phyloP scores from a whole-genome alignment of 2,888 invertebrate genomes.

The Sturmia bella region DNA sequence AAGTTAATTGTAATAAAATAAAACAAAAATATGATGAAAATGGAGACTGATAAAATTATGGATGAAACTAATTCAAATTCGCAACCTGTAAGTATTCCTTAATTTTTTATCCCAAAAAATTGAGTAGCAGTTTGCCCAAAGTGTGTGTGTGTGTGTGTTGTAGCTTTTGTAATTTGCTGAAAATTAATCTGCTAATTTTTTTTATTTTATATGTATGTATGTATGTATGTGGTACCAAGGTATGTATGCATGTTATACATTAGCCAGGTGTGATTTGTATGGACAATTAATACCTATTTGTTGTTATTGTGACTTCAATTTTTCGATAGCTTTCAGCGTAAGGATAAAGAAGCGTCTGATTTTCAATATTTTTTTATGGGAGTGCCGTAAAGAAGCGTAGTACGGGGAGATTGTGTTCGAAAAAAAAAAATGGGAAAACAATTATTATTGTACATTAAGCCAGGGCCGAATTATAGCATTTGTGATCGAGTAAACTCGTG shows the following conservation, averaged over 20 bases:
- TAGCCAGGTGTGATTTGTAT: not conserved
- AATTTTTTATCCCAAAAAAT: constrained; percentile 7
- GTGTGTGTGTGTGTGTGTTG: not conserved
- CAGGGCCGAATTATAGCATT: too few relatives aligned
- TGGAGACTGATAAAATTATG: constrained; percentile 95
- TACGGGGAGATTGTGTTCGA: too few relatives aligned
- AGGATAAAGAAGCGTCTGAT: too few relatives aligned
- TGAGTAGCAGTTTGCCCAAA: not conserved
- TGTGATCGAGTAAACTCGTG: too few relatives aligned
- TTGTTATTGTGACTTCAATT: too few relatives aligned
- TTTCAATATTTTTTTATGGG: too few relatives aligned
- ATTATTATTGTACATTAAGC: too few relatives aligned
- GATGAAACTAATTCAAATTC: constrained; percentile 89
- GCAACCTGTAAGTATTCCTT: constrained; percentile 83
- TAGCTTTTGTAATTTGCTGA: constrained; percentile 35
- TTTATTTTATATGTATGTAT: not conserved
- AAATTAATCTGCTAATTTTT: constrained; percentile 45
- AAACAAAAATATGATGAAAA: constrained; percentile 86
- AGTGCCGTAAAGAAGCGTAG: too few relatives aligned
- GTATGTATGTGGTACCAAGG: constrained; percentile 10
- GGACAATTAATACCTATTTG: not conserved
- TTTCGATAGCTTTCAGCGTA: too few relatives aligned
- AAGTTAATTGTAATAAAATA: constrained; percentile 58
- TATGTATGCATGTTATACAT: constrained; percentile 9
- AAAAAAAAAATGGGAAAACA: too few relatives aligned